Conservation (phyloP, 2,113 vertebrate genomes). For the Orientallactaga bullata region DNA sequence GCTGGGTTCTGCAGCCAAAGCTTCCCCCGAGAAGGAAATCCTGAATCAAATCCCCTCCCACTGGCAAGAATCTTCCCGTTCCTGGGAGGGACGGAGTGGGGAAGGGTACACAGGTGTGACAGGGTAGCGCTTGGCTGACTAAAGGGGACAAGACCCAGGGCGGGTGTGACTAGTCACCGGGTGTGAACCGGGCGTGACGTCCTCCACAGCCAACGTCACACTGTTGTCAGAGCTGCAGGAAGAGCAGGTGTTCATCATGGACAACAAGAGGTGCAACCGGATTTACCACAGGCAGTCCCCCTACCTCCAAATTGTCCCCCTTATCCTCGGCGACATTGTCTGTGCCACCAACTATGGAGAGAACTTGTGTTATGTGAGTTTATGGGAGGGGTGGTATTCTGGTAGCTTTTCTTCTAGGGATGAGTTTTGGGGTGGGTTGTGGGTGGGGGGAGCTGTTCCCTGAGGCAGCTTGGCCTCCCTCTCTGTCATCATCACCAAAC, state of each 20-base stretch:
- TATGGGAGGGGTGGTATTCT: neutral
- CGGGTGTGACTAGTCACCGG: neutral
- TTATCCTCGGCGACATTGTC: slow-evolving; percentile 65
- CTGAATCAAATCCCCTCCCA: neutral
- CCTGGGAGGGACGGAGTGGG: neutral
- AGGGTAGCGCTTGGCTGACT: no score
- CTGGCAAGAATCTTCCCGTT: neutral
- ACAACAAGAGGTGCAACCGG: slow-evolving; percentile 58
- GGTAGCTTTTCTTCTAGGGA: neutral
- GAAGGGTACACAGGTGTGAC: neutral
- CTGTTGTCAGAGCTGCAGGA: slow-evolving; percentile 60
- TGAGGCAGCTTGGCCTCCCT: neutral
- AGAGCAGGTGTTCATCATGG: slow-evolving; percentile 69
- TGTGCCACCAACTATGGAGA: slow-evolving; percentile 72
- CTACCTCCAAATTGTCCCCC: neutral
- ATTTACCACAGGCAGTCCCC: slow-evolving; percentile 45
- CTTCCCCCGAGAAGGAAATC: neutral
- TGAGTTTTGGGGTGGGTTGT: no score
- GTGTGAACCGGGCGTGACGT: neutral
- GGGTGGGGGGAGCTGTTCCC: neutral
- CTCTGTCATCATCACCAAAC: no score
- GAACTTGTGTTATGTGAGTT: slow-evolving; percentile 73
- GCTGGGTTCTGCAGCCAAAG: neutral
- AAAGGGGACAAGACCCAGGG: neutral
- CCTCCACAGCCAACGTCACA: slow-evolving; percentile 16